Evolutionary conservation across 2,113 vertebrate genomes (phyloP).

Genomic region (Fukomys damarensis): DNA sequence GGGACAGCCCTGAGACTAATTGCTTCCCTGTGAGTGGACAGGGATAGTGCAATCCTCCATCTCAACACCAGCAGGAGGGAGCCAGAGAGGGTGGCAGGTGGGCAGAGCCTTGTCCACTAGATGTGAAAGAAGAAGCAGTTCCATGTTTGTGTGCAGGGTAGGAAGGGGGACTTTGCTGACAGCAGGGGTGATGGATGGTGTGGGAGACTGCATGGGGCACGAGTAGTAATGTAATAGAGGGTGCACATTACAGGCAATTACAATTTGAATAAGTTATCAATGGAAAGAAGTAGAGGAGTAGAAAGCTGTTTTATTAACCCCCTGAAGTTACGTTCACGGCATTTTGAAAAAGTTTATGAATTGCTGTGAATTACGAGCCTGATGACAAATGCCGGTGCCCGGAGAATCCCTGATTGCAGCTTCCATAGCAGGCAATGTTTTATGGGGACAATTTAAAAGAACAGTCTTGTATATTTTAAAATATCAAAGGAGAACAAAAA

Average conservation of each 20-base stretch:
- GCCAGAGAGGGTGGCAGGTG: fast-evolving
- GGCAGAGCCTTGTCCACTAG: background rate
- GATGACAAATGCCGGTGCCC: constrained; percentile 69
- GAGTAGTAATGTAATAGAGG: constrained; percentile 81
- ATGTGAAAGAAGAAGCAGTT: background rate
- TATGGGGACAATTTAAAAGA: constrained; percentile 76
- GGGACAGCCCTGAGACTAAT: background rate
- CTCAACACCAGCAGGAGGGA: background rate
- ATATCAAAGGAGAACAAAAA: constrained; percentile 73
- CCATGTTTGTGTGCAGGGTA: background rate
- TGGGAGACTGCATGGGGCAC: constrained; percentile 47
- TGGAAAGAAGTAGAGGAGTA: constrained; percentile 73
- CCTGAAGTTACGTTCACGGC: constrained; percentile 81
- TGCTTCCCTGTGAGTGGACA: background rate
- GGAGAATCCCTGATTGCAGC: constrained; percentile 78
- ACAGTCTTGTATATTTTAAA: constrained; percentile 73
- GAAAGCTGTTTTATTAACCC: constrained; percentile 86
- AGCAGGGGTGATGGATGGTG: constrained; percentile 76
- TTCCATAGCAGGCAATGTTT: constrained; percentile 74
- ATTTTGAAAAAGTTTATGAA: constrained; percentile 82
- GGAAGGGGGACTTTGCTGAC: constrained; percentile 63
- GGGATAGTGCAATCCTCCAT: background rate
- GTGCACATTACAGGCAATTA: constrained; percentile 83
- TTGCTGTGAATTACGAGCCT: constrained; percentile 80
- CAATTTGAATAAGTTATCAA: constrained; percentile 85